Base-by-base conservation (phyloP, 2,113 vertebrate species). In the Lontra canadensis region DNA sequence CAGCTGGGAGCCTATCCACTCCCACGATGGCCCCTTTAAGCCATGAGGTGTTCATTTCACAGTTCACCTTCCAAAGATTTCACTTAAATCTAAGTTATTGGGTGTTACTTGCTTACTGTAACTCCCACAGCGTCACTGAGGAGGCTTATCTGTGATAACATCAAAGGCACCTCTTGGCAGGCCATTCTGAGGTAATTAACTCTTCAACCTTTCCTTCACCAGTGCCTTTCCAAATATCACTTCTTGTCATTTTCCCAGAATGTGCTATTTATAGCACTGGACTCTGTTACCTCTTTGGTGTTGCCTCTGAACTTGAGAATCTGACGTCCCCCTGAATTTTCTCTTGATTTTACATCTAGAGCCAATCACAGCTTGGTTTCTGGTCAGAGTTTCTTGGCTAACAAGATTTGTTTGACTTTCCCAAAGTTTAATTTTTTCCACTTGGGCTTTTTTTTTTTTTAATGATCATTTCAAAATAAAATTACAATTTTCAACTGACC, bases 401-500 rank as follows among this genome's bases (percentile, higher is more conserved):
- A 39, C 29, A 20, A 34, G 11, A 52, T 85, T 86, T 74, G 52
- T 69, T 73, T 89, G 61, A 81, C 57, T 89, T 94, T 63, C 67
- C 57, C 84, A 81, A 90, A 80, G 80, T 61, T 90, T 81, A 44
- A 88, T 92, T 71, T 76, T 69, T 94, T 92, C 92, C 61, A 47
- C 21, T 52, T 55, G 61, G 79, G 31, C 26, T 88, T 90, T 87
- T 89, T 67, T 65, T 85, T 93, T 65, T 49, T 49, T 2, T 29
- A 83, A 84, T 6, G 79, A 96, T 49, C 23, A 26, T 95, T 97
- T 97, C n/a, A 88, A 47, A 94, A 87, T 95, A 82, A 83, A 76
- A 93, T 93, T 63, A 29, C 47, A 78, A 59, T 57, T 88, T 92
- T 74, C 3, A 2, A 83, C 49, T 3, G 14, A 73, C 85, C 71